phyloP scores from a whole-genome alignment of 2,797 vertebrate genomes.

The Clarias fuscus region DNA sequence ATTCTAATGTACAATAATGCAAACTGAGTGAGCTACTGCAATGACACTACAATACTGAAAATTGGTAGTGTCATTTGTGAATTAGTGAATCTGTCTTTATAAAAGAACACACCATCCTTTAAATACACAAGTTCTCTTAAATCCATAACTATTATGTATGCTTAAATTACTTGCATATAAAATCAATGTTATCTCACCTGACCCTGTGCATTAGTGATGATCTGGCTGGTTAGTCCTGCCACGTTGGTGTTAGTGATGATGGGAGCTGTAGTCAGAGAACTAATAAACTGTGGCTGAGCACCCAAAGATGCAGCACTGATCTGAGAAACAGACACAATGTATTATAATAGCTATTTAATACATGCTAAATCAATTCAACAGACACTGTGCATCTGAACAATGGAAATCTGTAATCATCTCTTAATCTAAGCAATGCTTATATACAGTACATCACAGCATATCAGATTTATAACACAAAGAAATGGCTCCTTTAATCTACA shows the following conservation, averaged over 20 bases:
- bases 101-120: background rate
- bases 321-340: conserved; percentile 62
- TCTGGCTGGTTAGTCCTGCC: conserved; percentile 87
- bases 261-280: conserved; percentile 86
- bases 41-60: background rate
- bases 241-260: conserved; percentile 85
- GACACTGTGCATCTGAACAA: background rate
- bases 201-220: conserved; percentile 93
- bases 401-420: background rate
- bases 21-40: background rate
- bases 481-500: background rate
- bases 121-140: background rate
- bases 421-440: background rate
- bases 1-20: background rate
- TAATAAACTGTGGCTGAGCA: conserved; percentile 88
- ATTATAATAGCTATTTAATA: background rate
- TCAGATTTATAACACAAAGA: background rate
- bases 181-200: conserved; percentile 71
- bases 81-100: background rate
- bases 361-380: background rate
- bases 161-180: background rate
- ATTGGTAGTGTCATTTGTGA: background rate
- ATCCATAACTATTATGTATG: background rate
- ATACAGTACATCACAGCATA: background rate
- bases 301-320: conserved; percentile 86